phyloP scores from a whole-genome alignment of 2,113 vertebrate genomes.

The Cisticola juncidis region DNA sequence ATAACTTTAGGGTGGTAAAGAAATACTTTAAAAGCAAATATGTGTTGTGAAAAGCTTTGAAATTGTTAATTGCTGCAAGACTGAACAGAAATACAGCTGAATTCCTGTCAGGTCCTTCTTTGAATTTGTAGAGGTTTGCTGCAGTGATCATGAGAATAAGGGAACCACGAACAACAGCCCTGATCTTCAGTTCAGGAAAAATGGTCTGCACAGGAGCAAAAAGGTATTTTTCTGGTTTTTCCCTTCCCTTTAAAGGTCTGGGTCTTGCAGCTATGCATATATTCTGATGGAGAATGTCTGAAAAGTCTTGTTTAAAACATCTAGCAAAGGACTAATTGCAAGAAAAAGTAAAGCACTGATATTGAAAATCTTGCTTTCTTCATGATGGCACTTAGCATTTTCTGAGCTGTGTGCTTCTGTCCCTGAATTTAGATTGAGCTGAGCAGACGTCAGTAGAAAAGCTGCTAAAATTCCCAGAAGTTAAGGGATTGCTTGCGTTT shows the following conservation, averaged over 20 bases:
- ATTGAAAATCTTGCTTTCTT: background rate
- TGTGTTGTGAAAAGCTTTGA: background rate
- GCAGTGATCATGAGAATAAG: constrained; percentile 98
- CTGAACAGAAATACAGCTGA: background rate
- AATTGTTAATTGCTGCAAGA: background rate
- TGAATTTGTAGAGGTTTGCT: constrained; percentile 85
- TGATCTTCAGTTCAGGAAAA: constrained; percentile 98
- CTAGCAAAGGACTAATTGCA: background rate
- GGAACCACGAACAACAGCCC: constrained; percentile 92
- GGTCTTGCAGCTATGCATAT: background rate
- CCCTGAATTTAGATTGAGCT: background rate
- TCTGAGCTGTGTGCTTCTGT: background rate
- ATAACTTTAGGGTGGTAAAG: background rate
- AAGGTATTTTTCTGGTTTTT: constrained; percentile 74
- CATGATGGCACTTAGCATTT: background rate
- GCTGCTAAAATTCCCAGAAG: background rate
- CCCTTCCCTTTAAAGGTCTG: background rate
- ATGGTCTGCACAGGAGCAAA: constrained; percentile 98
- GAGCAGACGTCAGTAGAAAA: background rate
- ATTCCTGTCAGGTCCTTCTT: background rate
- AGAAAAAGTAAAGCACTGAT: background rate
- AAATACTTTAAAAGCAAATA: background rate
- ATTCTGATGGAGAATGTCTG: background rate
- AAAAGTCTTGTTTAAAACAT: background rate
- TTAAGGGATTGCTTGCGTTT: background rate